phyloP scores from a whole-genome alignment of 1,140 invertebrate species.

The Trachymyrmex cornetzi region DNA sequence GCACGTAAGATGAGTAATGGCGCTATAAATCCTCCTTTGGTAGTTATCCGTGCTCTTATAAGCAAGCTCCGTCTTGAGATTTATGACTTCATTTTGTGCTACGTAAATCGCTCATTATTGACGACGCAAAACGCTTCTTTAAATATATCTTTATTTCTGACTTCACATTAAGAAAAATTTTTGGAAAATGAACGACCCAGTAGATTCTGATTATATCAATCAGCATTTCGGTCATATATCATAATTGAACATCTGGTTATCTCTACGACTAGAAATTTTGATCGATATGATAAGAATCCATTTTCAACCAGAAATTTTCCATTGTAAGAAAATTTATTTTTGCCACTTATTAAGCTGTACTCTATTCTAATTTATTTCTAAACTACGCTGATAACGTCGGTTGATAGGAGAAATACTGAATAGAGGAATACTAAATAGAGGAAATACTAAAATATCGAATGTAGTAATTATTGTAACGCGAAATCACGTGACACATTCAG shows the following conservation, averaged over 20 bases:
- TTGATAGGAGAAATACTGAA: not conserved
- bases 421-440: no score
- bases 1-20: slow-evolving; percentile 71
- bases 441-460: not conserved
- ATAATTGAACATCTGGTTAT: no score
- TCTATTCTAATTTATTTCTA: not conserved
- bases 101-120: slow-evolving; percentile 64
- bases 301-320: no score
- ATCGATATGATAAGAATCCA: no score
- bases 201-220: no score
- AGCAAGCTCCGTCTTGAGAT: slow-evolving; percentile 67
- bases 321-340: not conserved
- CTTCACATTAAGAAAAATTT: no score
- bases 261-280: no score
- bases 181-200: no score
- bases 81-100: slow-evolving; percentile 71
- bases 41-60: slow-evolving; percentile 65
- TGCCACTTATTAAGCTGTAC: not conserved
- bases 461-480: not conserved
- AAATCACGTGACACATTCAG: slow-evolving; percentile 36
- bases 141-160: slow-evolving; percentile 50
- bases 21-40: slow-evolving; percentile 74
- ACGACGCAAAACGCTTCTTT: slow-evolving; percentile 25
- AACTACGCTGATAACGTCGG: not conserved
- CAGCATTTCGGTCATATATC: no score